Evolutionary conservation across 2,797 vertebrate species (phyloP), one percentile per base, ranked within the genome.

Genomic region (Phylloscopus collybita): DNA sequence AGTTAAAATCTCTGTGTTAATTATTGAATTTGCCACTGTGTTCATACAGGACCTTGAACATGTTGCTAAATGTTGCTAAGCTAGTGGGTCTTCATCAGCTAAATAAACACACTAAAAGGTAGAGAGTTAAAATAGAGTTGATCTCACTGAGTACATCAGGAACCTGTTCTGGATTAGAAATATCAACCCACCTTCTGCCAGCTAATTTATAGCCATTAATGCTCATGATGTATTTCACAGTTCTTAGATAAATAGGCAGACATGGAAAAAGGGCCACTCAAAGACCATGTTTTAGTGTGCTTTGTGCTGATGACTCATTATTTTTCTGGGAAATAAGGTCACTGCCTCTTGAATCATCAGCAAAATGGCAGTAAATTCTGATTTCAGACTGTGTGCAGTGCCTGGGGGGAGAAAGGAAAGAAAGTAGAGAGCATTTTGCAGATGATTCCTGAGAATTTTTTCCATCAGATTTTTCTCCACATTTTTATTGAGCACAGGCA

Each of bases 321-420:
- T 78, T 94, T 95, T 91, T 91, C 87, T 84, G 74, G 80, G 80
- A 95, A 93, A 92, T 66, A 93, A 92, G 87, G 91, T 95, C 95
- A 92, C 49, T 91, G 62, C 70, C 78, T 86, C 80, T 92, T 96
- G 95, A 96, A 92, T 95, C 85, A 93, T 83, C 87, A 84, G 79
- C 62, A 95, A 90, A 88, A 96, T 93, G 82, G 86, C 66, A 93
- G 64, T 93, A 96, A 95, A 94, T 94, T 96, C 90, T 92, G 42
- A 71, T 93, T 96, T 93, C 89, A 90, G 66, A 86, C 30, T 75
- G n/a, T 62, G 36, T 86, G 27, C 30, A 40, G 21, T 60, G 56
- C 62, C 82, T 84, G 64, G 73, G 34, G 72, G 25, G 13, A 88
- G 40, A 59, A 92, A 86, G 38, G 32, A 85, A 4, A 73, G 45